phyloP scores from a whole-genome alignment of 2,888 invertebrate genomes.

The Cremastinae sp. region DNA sequence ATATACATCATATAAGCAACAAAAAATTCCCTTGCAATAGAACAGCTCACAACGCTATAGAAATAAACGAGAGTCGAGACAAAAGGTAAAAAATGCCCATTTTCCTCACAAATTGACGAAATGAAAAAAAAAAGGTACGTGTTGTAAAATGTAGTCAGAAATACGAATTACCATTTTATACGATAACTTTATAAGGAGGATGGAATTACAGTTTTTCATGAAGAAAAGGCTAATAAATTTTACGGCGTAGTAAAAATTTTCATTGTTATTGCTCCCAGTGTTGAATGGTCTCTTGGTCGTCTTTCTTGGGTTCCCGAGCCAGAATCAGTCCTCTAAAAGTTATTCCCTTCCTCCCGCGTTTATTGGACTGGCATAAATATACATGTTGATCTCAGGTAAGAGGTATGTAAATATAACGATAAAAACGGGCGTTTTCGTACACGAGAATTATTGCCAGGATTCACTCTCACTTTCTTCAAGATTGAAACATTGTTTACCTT shows the following conservation, averaged over 20 bases:
- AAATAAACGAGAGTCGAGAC: too few species aligned
- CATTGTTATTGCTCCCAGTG: slow-evolving; percentile 18
- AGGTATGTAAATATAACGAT: background rate
- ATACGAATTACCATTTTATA: slow-evolving; percentile 15
- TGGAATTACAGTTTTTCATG: slow-evolving; percentile 31
- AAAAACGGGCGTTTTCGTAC: slow-evolving; percentile 7
- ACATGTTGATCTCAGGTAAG: background rate
- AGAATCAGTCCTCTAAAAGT: slow-evolving; percentile 38
- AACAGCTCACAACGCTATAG: too few species aligned
- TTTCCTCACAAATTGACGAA: background rate
- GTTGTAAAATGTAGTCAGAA: slow-evolving; percentile 6
- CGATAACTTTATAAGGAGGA: slow-evolving; percentile 26
- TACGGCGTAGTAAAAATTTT: slow-evolving; percentile 48
- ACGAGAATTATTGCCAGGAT: slow-evolving; percentile 5
- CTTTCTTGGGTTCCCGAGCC: slow-evolving; percentile 1
- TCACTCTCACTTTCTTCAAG: too few species aligned
- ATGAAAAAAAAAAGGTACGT: background rate
- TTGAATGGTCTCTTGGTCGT: background rate
- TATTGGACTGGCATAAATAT: slow-evolving; percentile 52
- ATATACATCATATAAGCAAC: too few species aligned
- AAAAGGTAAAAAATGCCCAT: background rate
- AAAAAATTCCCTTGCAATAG: too few species aligned
- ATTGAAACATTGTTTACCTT: too few species aligned
- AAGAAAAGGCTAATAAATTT: slow-evolving; percentile 48
- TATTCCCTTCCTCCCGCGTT: slow-evolving; percentile 36